Percentiles rank a stretch among this genome's conserved stretches.
phyloP scores from a whole-genome alignment of 2,888 invertebrate species.

The Athrips mouffetella region DNA sequence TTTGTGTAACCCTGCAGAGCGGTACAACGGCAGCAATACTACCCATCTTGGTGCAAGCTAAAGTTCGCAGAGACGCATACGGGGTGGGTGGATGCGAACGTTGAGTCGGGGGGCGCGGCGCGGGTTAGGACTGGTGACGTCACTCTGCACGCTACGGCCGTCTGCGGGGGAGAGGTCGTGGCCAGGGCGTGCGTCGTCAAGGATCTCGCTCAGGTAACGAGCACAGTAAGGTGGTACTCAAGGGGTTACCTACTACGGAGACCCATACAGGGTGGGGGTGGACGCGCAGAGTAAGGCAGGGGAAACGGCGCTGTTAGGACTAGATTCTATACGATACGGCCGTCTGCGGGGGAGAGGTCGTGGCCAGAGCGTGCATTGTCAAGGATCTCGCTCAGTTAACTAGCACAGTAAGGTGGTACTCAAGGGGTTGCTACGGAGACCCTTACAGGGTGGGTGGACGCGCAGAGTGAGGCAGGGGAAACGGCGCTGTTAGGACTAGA shows the following conservation, averaged over 20 bases:
- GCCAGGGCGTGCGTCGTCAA: not conserved
- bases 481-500: slow-evolving; percentile 1
- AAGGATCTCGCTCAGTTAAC: not conserved
- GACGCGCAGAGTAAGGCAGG: no score
- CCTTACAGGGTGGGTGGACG: not conserved
- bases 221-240: no score
- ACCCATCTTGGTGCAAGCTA: slow-evolving; percentile 77
- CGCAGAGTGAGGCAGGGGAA: not conserved
- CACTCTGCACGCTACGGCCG: not conserved
- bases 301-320: no score
- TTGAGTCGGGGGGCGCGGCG: no score
- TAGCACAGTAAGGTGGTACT: no score
- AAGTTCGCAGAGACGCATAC: slow-evolving; percentile 81
- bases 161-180: not conserved
- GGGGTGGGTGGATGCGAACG: slow-evolving; percentile 62
- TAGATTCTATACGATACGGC: not conserved
- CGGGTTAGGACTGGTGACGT: no score
- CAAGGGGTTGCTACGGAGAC: no score
- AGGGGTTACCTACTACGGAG: no score
- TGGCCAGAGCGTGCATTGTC: not conserved
- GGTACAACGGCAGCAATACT: slow-evolving; percentile 79
- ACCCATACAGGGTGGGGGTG: not conserved
- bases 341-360: not conserved
- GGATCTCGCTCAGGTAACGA: not conserved
- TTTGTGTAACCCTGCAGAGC: slow-evolving; percentile 70